Base-by-base conservation (phyloP, 2,888 invertebrate genomes). In the Folsomia manolachei region DNA sequence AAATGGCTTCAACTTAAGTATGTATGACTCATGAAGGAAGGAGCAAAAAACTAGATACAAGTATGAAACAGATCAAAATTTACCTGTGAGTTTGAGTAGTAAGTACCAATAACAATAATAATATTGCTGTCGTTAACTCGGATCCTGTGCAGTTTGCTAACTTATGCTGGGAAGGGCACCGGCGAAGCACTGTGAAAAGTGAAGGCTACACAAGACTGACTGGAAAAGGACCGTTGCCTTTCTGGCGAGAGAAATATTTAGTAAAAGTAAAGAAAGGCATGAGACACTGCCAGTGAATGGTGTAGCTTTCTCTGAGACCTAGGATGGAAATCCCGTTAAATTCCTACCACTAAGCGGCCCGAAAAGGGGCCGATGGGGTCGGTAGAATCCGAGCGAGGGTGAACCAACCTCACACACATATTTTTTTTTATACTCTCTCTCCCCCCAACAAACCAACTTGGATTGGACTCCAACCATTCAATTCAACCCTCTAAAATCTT, bases 351-450 rank as follows among this genome's bases (percentile, higher is more conserved):
- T 39, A 39, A 39, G 39, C 39, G 7, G 56, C 18, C 56, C 56
- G 56, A 56, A 56, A 56, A 56, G 56, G 56, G 56, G 56, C 56
- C 56, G 56, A 56, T 56, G 19, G 56, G 56, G 56, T 19, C 56
- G 56, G n/a, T 56, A 21, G 56, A 19, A 19, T 56, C 56, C 56
- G 56, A 56, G 56, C 4, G 19, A 18, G n/a, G 56, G n/a, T n/a
- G n/a, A n/a, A n/a, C n/a, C n/a, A n/a, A n/a, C n/a, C n/a, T n/a
- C n/a, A 19, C 56, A 18, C 56, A 4, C 56, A 14, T 19, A 4
- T 14, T 39, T 39, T 39, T 14, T 39, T 39, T 39, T 14, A 4
- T 39, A 9, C 39, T 39, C 14, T 39, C 39, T 39, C 39, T 14
- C 56, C 18, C 56, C 4, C 56, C 21, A 56, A 56, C 21, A 4